Evolutionary conservation across 2,888 invertebrate genomes (phyloP).

Genomic region (Oasisia sp.): DNA sequence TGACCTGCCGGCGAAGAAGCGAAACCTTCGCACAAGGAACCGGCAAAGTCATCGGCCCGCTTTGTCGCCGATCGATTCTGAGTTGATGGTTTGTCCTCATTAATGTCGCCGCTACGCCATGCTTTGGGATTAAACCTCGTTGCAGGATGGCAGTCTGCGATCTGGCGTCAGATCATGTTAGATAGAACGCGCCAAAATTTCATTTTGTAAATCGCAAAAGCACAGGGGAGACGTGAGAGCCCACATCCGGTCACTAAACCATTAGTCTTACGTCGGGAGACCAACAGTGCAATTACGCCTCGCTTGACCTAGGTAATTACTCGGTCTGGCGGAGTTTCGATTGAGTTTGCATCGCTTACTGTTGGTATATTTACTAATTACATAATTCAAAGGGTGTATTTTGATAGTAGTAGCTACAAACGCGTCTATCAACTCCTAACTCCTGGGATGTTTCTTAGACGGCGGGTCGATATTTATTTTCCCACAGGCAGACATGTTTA

Average conservation of each 20-base stretch:
- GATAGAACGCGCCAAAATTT: not conserved
- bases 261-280: constrained; percentile 3
- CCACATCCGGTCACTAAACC: not conserved
- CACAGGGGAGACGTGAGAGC: not conserved
- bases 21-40: not conserved
- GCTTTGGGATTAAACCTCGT: not conserved
- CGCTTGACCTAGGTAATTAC: not conserved
- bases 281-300: not conserved
- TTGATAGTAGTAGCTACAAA: not conserved
- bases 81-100: constrained; percentile 10
- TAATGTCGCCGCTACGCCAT: not conserved
- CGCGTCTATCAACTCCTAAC: not conserved
- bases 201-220: not conserved
- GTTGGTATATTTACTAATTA: not conserved
- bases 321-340: not conserved
- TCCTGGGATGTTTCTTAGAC: not conserved
- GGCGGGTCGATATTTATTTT: no score
- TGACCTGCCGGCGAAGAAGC: not conserved
- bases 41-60: not conserved
- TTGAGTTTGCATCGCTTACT: not conserved
- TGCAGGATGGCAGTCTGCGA: not conserved
- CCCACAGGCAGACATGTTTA: no score
- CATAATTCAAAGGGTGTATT: not conserved
- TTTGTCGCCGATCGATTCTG: not conserved
- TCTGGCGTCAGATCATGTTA: not conserved